Base-by-base conservation (phyloP, 2,113 vertebrate genomes). In the Lepidothrix coronata region DNA sequence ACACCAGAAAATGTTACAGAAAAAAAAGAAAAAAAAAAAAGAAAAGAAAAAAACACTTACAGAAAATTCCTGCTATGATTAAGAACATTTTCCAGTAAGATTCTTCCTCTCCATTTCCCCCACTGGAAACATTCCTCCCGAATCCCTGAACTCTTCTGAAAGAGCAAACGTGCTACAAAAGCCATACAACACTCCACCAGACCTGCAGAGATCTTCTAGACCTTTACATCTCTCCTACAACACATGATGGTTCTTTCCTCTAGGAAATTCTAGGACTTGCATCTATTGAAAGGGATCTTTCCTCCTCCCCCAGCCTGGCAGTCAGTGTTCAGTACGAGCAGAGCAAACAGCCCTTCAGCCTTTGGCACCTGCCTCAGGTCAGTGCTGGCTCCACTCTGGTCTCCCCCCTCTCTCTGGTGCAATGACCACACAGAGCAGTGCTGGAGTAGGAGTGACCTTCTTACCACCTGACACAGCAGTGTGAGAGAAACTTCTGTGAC, bases 21-120 rank as follows among this genome's bases (percentile, higher is more conserved):
- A 41, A 13, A 6, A 12, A 11, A 63, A 55, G 59, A 58, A 43
- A 4, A 18, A 27, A 6, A 3, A 20, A n/a, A 5, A 15, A 11
- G 6, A 66, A 11, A 16, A 6, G 9, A 12, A 62, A 59, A 59
- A 66, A 43, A 3, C 12, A 49, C 35, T 46, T 51, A 59, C 57
- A 81, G 73, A 96, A 86, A 93, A 94, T 58, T 97, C 92, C 57
- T 88, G 33, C 63, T 88, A 43, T 78, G 88, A 94, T 85, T 94
- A 81, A 93, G 72, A 84, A 83, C 25, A 49, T 79, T 86, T 90
- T 75, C 88, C 73, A 87, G 61, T 81, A 85, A 91, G 37, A 92
- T 54, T 81, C 4, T 67, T 95, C 33, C 61, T 78, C 65, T 92
- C 24, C 4, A 22, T 61, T 74, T 87, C 17, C 61, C 33, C 52